Base-by-base conservation (phyloP, 2,888 invertebrate genomes). In the Temnothorax rugatulus region DNA sequence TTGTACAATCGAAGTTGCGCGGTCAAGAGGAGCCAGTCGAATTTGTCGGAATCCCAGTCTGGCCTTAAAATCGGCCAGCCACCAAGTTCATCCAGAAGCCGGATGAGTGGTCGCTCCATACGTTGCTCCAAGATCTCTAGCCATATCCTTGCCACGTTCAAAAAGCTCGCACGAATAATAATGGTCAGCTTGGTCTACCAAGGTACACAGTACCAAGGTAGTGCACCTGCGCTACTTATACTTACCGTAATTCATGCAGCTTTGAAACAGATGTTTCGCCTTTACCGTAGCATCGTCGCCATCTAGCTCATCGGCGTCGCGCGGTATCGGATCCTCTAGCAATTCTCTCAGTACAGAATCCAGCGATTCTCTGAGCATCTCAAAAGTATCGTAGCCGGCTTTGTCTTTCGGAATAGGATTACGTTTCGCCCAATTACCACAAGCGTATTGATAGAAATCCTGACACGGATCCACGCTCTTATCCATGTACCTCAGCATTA, bases 381-480 rank as follows among this genome's bases (percentile, higher is more conserved):
- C 98, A 94, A 99, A 99, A 0, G 98, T 98, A 91, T 98, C 98
- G 94, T 97, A 98, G 5, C 97, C 97, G 8, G 98, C 97, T 95
- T 98, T 97, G 92, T 98, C 98, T 74, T 97, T 97, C 2, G 99
- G 99, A 92, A 99, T 98, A 0, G 98, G 97, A 95, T 98, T 98
- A 61, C 97, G 95, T 74, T 96, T 96, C 50, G 97, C 96, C 98
- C 98, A 98, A 91, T 98, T 98, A 0, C 98, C 98, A 93, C 97
- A 98, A 0, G 98, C 97, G 91, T 97, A 98, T 91, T 97, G 97
- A 93, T 98, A 98, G 93, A 98, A 98, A 93, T 98, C 98, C 7
- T 96, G 95, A 93, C 98, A 98, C 0, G 98, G 98, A 93, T 98
- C 96, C 0, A 96, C 96, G 41, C 95, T 95, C 0, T 94, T 95